These are phyloP conservation scores for Hyalella azteca DNA, from an alignment of 2,888 invertebrate species.

Conservation along the genomic window DNA sequence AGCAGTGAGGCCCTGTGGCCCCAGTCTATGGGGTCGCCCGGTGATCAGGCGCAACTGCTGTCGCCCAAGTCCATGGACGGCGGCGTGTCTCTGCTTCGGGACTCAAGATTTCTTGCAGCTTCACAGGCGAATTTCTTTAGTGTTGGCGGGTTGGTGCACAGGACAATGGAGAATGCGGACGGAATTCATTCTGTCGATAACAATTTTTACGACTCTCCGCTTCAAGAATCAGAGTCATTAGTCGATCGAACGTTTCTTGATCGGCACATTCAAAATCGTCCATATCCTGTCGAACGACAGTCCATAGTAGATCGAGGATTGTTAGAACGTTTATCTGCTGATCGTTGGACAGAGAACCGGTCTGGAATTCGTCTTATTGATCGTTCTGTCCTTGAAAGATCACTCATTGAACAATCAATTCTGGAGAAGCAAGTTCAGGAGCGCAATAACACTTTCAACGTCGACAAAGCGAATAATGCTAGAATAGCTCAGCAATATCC, in stretches of 20 bases:
- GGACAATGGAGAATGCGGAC: conserved; percentile 1
- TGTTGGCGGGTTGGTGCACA: conserved; percentile 8
- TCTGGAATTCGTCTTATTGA: conserved; percentile 21
- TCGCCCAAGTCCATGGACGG: not conserved
- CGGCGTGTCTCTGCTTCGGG: not conserved
- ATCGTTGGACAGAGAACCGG: conserved; percentile 39
- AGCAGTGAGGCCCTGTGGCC: conserved; percentile 14
- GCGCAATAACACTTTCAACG: not conserved
- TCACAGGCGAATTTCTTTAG: conserved; percentile 17
- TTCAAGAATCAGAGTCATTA: conserved; percentile 34
- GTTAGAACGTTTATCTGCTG: conserved; percentile 42
- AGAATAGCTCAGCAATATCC: conserved; percentile 35
- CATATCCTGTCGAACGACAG: conserved; percentile 43
- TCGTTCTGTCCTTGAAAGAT: conserved; percentile 35
- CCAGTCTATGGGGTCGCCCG: not conserved
- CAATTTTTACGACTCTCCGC: not conserved
- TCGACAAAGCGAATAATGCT: not conserved
- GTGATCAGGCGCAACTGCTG: not conserved
- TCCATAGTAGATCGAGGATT: not conserved
- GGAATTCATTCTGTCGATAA: not conserved
- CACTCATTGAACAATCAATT: conserved; percentile 49
- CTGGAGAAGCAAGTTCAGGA: conserved; percentile 55
- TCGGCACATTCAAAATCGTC: conserved; percentile 44
- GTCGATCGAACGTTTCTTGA: conserved; percentile 43
- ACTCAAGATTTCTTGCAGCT: not conserved